phyloP scores from a whole-genome alignment of 2,797 vertebrate genomes.

The Xiphorhynchus erythropygius region DNA sequence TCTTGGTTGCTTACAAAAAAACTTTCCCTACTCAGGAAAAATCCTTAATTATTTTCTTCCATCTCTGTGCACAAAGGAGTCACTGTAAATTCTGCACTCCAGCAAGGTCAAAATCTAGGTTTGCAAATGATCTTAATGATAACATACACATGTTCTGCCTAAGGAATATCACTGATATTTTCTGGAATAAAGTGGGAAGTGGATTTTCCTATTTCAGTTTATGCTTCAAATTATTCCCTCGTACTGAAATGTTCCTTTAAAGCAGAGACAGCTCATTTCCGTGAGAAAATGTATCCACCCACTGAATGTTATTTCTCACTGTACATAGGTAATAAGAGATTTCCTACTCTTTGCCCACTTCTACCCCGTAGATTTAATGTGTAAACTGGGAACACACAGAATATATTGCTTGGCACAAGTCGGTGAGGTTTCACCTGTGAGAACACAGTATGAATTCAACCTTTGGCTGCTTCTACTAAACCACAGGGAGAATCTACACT shows the following conservation, averaged over 20 bases:
- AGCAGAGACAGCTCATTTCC: conserved; percentile 71
- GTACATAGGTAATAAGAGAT: conserved; percentile 64
- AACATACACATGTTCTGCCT: background rate
- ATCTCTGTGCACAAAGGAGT: conserved; percentile 35
- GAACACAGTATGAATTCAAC: conserved; percentile 56
- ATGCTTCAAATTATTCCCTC: conserved; percentile 59
- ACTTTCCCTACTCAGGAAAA: background rate
- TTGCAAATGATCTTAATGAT: conserved; percentile 5
- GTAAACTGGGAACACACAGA: conserved; percentile 58
- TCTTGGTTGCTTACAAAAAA: background rate
- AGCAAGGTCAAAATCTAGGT: background rate
- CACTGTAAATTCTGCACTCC: background rate
- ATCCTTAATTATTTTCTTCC: background rate
- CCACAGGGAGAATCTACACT: conserved; percentile 41
- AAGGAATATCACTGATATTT: conserved; percentile 36
- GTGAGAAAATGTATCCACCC: conserved; percentile 51
- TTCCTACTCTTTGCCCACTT: conserved; percentile 65
- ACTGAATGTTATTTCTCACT: conserved; percentile 37
- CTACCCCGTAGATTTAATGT: conserved; percentile 62
- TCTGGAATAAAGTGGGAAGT: conserved; percentile 37
- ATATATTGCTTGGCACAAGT: conserved; percentile 71
- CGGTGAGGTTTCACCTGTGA: conserved; percentile 59
- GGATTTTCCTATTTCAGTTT: conserved; percentile 56
- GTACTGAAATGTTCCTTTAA: conserved; percentile 52
- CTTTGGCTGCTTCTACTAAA: conserved; percentile 45